Evolutionary conservation across 23 tunicate species (phyloP).

Genomic region (Botrylloides violaceus): DNA sequence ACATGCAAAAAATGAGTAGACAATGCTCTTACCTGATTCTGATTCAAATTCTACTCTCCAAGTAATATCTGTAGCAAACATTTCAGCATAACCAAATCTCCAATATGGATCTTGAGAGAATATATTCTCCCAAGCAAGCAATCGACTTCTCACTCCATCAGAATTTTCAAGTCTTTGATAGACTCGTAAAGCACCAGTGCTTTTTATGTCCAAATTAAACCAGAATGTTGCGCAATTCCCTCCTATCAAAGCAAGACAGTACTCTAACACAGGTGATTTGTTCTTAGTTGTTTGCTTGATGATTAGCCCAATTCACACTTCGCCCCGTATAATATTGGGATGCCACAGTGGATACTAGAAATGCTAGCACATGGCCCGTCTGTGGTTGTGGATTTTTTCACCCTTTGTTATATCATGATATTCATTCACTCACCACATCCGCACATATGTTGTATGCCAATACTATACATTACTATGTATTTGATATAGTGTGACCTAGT

Average conservation of each 20-base stretch:
- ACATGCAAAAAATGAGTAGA: background rate
- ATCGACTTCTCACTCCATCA: conserved; percentile 3
- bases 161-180: conserved; percentile 53
- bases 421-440: no score
- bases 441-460: no score
- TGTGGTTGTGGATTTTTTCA: no score
- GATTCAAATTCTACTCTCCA: conserved; percentile 77
- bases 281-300: no score
- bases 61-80: conserved; percentile 43
- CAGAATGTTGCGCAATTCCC: conserved; percentile 82
- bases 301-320: no score
- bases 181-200: conserved; percentile 39
- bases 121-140: conserved; percentile 10
- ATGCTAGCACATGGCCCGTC: no score
- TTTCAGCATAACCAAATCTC: conserved; percentile 72
- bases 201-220: conserved; percentile 23
- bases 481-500: no score
- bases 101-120: conserved; percentile 34
- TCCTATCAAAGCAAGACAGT: conserved; percentile 22
- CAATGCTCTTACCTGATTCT: conserved; percentile 30
- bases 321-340: no score
- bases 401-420: no score
- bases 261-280: no score
- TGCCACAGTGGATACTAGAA: no score
- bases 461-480: no score